phyloP scores from a whole-genome alignment of 1,140 invertebrate genomes.

The Meloidogyne hapla region DNA sequence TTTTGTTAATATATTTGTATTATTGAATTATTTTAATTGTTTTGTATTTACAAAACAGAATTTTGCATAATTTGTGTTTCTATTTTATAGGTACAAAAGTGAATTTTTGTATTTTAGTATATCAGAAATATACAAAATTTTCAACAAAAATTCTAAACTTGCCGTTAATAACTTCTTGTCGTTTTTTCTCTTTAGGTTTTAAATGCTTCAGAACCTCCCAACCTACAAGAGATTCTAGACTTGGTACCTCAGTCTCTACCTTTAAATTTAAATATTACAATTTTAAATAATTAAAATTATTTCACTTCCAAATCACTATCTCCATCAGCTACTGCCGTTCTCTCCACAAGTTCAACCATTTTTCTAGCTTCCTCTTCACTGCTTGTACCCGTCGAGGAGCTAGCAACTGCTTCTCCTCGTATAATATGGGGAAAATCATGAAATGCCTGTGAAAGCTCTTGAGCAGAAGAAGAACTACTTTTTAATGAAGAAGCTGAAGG shows the following conservation, averaged over 20 bases:
- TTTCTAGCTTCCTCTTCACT: slow-evolving; percentile 37
- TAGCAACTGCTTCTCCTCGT: slow-evolving; percentile 10
- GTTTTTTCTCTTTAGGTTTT: slow-evolving; percentile 78
- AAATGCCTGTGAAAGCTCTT: slow-evolving; percentile 10
- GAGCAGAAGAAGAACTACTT: neutral
- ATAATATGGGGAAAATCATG: neutral
- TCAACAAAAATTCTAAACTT: slow-evolving; percentile 67
- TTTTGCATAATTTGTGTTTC: too few relatives aligned
- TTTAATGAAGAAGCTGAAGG: neutral
- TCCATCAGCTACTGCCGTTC: slow-evolving; percentile 45
- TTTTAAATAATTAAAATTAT: neutral
- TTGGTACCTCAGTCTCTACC: slow-evolving; percentile 76
- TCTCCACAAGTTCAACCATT: slow-evolving; percentile 51
- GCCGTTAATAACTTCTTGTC: slow-evolving; percentile 96
- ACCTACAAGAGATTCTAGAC: slow-evolving; percentile 73
- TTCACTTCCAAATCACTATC: slow-evolving; percentile 60
- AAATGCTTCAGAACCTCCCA: slow-evolving; percentile 76
- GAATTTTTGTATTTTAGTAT: neutral
- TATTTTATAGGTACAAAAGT: too few relatives aligned
- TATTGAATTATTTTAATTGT: too few relatives aligned
- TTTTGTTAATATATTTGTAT: too few relatives aligned
- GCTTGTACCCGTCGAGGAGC: slow-evolving; percentile 18
- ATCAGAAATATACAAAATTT: neutral
- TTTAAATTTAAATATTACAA: slow-evolving; percentile 66
- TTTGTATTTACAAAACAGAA: neutral